Evolutionary conservation across 2,113 vertebrate genomes (phyloP), one percentile per base, ranked within the genome.

Genomic region (Etheostoma cragini): DNA sequence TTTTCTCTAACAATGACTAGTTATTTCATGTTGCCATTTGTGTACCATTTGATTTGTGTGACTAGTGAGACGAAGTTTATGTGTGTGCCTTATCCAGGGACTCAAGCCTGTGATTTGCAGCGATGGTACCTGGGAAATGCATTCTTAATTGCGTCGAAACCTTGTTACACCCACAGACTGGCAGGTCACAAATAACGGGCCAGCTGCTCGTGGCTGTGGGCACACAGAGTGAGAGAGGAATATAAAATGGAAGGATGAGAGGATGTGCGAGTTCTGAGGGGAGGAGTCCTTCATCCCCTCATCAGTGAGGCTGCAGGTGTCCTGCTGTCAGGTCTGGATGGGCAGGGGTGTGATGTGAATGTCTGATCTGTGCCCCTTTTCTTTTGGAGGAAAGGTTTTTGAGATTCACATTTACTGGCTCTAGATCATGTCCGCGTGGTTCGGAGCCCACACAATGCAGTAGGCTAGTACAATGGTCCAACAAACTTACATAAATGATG

Each of bases 141-240:
- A 89, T 93, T 93, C 85, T 86, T 93, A 91, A 94, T 93, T 92
- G 89, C 78, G 49, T 83, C 60, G 84, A 87, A 91, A 90, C 87
- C 88, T 93, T 88, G 89, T 93, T 91, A 90, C 89, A 91, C 83
- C 79, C 42, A 52, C 83, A 88, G 88, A 93, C 86, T 91, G 92
- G 89, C 88, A 91, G 90, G 92, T 89, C 89, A 90, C 90, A 93
- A 91, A 93, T 91, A 93, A 93, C 91, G 81, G 76, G 83, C 86
- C 89, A 90, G 87, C 89, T 91, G 90, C 89, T 93, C 50, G 83
- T 85, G 78, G 80, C 85, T 88, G 80, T 81, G 75, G 83, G 82
- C 77, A 45, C 81, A 49, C 19, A 8, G 61, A 47, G 38, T 42
- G 78, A 84, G 80, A 62, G 75, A 81, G 63, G 85, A 86, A 73